Conservation (phyloP, 2,113 vertebrate genomes). For the Ramphastos sulfuratus region DNA sequence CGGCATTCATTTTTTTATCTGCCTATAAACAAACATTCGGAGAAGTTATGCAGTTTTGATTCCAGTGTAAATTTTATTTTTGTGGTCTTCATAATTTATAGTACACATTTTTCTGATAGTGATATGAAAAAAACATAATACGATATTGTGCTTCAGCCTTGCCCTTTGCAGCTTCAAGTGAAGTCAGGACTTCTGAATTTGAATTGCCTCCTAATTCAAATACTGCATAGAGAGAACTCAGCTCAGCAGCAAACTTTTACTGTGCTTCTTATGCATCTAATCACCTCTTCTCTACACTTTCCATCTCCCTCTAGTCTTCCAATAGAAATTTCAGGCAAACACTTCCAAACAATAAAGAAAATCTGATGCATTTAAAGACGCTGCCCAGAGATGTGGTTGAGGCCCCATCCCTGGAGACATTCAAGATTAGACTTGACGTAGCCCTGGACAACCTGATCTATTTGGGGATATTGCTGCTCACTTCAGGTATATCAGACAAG, state of each 20-base stretch:
- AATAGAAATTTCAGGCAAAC: not conserved
- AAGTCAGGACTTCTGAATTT: not conserved
- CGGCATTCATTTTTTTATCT: not conserved
- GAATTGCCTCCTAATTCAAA: not conserved
- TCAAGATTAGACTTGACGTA: too few relatives aligned
- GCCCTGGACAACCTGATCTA: too few relatives aligned
- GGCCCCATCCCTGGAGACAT: too few relatives aligned
- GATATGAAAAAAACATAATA: not conserved
- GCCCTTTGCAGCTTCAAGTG: not conserved
- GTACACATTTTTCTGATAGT: not conserved
- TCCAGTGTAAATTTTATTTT: not conserved
- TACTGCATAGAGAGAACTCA: not conserved
- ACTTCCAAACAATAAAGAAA: fast-evolving
- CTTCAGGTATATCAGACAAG: too few relatives aligned
- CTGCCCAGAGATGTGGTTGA: too few relatives aligned
- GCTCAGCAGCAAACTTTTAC: not conserved
- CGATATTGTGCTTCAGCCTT: not conserved
- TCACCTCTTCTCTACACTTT: not conserved
- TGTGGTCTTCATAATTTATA: not conserved
- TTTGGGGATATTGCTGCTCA: too few relatives aligned
- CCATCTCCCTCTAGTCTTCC: not conserved
- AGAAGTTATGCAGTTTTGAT: not conserved
- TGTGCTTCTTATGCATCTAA: not conserved
- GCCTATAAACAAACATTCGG: not conserved
- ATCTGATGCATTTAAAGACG: not conserved